Evolutionary conservation across 2,888 invertebrate genomes (phyloP).

Genomic region (Phortica magna): DNA sequence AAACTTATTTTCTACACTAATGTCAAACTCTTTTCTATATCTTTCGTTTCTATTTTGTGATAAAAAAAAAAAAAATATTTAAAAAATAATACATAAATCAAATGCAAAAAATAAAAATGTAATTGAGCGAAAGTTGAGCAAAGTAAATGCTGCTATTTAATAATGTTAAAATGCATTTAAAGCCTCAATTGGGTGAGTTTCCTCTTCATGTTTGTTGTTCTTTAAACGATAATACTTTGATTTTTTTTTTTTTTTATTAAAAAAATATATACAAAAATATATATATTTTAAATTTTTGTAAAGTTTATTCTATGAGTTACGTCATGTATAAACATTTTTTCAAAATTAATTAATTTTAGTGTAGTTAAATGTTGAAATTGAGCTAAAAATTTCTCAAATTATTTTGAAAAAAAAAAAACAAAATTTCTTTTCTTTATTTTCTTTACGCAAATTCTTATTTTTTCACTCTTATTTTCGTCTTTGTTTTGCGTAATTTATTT

Average conservation of each 20-base stretch:
- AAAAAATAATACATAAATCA: conserved; percentile 48
- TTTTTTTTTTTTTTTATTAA: not conserved
- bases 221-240: conserved; percentile 35
- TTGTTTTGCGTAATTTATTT: too few species aligned
- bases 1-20: conserved; percentile 53
- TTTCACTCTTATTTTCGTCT: not conserved
- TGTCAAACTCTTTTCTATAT: conserved; percentile 70
- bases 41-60: conserved; percentile 53
- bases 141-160: conserved; percentile 48
- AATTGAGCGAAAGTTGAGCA: conserved; percentile 65
- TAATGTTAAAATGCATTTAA: conserved; percentile 53
- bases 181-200: conserved; percentile 72
- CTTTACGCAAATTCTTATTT: not conserved
- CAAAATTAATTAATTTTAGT: conserved; percentile 49
- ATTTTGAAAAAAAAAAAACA: conserved; percentile 43
- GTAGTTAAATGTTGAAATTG: conserved; percentile 53
- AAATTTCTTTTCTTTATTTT: conserved; percentile 2
- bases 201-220: conserved; percentile 36
- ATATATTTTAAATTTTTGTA: conserved; percentile 37
- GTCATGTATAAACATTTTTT: conserved; percentile 38
- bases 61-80: conserved; percentile 41
- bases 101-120: conserved; percentile 46
- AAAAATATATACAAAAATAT: conserved; percentile 37
- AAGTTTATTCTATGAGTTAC: conserved; percentile 25
- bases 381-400: conserved; percentile 44